Conservation (phyloP, 2,113 vertebrate genomes). For the Scortum barcoo region DNA sequence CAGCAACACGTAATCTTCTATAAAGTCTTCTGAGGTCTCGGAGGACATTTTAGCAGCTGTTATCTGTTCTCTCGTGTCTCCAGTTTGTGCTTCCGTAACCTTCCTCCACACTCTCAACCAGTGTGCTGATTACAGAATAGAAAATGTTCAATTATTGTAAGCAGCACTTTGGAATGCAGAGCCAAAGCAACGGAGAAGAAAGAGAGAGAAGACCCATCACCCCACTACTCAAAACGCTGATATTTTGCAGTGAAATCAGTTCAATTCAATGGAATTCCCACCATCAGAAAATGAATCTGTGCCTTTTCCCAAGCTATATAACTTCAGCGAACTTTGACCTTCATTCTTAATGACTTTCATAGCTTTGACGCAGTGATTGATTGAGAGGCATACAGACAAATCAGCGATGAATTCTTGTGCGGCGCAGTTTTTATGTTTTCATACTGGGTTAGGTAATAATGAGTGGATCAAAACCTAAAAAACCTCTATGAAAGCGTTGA, state of each 20-base stretch:
- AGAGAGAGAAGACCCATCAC: too few relatives aligned
- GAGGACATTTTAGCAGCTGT: slow-evolving; percentile 41
- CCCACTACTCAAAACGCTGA: not conserved
- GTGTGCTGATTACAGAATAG: slow-evolving; percentile 17
- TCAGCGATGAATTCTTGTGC: too few relatives aligned
- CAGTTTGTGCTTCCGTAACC: slow-evolving; percentile 19
- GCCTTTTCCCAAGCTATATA: too few relatives aligned
- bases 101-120: slow-evolving; percentile 2
- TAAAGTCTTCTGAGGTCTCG: slow-evolving; percentile 23
- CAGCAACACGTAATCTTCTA: slow-evolving; percentile 45
- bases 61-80: slow-evolving; percentile 15
- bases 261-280: not conserved
- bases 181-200: not conserved
- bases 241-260: not conserved
- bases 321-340: too few relatives aligned
- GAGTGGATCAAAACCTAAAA: too few relatives aligned
- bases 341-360: too few relatives aligned
- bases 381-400: too few relatives aligned
- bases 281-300: not conserved
- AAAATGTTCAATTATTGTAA: slow-evolving; percentile 21
- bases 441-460: too few relatives aligned
- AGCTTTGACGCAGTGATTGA: too few relatives aligned
- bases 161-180: slow-evolving; percentile 14
- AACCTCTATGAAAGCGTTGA: too few relatives aligned
- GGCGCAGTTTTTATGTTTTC: too few relatives aligned